Conservation (phyloP, 2,797 vertebrate species). For the Graptemys geographica region DNA sequence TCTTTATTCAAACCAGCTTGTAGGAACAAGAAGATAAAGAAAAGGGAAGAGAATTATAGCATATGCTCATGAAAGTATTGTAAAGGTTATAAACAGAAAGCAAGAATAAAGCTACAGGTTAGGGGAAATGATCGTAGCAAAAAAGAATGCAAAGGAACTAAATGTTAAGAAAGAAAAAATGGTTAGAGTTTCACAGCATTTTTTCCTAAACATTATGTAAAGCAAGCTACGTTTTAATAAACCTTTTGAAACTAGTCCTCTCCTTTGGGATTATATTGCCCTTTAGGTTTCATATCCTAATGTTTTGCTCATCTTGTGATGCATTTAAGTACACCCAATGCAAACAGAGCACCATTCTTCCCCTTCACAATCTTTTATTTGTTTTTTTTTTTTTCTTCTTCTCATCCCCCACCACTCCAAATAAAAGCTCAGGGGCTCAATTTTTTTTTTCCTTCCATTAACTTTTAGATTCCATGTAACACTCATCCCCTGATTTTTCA, state of each 20-base stretch:
- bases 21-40: conserved; percentile 97
- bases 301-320: conserved; percentile 55
- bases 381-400: conserved; percentile 16
- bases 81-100: conserved; percentile 88
- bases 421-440: conserved; percentile 6
- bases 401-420: not conserved
- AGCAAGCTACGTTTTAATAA: conserved; percentile 63
- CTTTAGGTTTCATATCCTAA: conserved; percentile 63
- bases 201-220: conserved; percentile 57
- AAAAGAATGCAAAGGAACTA: conserved; percentile 60
- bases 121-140: conserved; percentile 31
- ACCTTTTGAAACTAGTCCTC: conserved; percentile 64
- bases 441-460: conserved; percentile 48
- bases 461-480: conserved; percentile 32
- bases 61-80: conserved; percentile 87
- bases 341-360: conserved; percentile 49
- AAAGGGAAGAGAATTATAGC: conserved; percentile 90
- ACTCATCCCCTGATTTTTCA: not conserved
- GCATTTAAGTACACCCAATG: conserved; percentile 58
- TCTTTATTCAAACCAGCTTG: conserved; percentile 95
- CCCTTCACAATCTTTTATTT: conserved; percentile 52
- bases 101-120: conserved; percentile 67
- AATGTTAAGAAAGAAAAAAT: conserved; percentile 56
- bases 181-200: conserved; percentile 34
- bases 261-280: conserved; percentile 59